Conservation (phyloP, 2,113 vertebrate genomes). For the Cottus gobio region DNA sequence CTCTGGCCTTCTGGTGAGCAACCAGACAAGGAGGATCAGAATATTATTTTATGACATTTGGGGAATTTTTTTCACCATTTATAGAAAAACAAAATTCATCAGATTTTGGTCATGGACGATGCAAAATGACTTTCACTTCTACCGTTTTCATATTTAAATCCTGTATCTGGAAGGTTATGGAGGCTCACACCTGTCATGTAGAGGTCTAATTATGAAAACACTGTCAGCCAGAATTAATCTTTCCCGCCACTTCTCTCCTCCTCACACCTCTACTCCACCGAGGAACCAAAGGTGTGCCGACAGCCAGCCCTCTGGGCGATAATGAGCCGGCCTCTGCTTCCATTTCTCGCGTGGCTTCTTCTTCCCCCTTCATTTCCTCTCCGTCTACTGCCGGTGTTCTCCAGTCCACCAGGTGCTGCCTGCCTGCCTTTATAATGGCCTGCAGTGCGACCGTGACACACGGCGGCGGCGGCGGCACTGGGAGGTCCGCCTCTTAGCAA, state of each 20-base stretch:
- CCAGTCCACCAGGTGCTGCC: constrained; percentile 48
- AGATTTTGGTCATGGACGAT: constrained; percentile 1
- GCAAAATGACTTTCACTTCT: background rate
- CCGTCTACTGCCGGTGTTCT: constrained; percentile 1
- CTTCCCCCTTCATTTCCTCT: constrained; percentile 37
- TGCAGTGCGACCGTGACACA: constrained; percentile 39
- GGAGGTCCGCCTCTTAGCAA: constrained; percentile 60
- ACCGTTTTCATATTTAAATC: constrained; percentile 11
- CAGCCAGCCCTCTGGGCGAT: constrained; percentile 50
- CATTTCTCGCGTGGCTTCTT: constrained; percentile 48
- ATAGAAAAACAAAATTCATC: background rate
- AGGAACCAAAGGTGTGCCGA: constrained; percentile 30
- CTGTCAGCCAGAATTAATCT: background rate
- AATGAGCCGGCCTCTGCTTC: constrained; percentile 69
- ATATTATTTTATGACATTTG: constrained; percentile 32
- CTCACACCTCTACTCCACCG: background rate
- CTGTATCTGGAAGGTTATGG: constrained; percentile 9
- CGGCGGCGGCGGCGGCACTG: constrained; percentile 3
- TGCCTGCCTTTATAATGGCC: constrained; percentile 65
- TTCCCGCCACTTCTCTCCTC: background rate
- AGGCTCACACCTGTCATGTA: constrained; percentile 5
- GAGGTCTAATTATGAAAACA: constrained; percentile 49
- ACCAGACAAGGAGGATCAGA: constrained; percentile 35
- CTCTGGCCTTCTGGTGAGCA: constrained; percentile 39
- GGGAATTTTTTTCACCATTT: background rate